Conservation (phyloP, 2,888 invertebrate genomes). For the Lithophane ornitopus region DNA sequence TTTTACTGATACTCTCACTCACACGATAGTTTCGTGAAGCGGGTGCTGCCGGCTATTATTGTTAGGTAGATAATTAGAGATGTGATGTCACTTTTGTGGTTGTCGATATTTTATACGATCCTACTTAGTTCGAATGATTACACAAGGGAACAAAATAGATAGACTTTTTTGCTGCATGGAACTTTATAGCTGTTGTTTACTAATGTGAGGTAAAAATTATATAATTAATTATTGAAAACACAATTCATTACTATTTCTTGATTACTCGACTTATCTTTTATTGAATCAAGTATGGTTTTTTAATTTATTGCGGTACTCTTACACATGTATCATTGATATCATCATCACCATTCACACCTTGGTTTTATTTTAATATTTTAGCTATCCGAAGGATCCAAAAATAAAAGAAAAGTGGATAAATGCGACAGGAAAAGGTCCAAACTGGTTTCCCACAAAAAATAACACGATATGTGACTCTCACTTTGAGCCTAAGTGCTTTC, state of each 20-base stretch:
- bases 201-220: neutral
- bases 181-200: neutral
- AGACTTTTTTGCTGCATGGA: neutral
- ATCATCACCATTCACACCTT: neutral
- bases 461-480: neutral
- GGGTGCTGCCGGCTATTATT: neutral
- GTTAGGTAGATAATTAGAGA: neutral
- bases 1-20: constrained; percentile 13
- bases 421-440: neutral
- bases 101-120: constrained; percentile 5
- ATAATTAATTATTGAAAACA: neutral
- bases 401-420: constrained; percentile 3
- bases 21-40: constrained; percentile 9
- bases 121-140: neutral
- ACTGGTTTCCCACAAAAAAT: constrained; percentile 2
- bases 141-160: neutral
- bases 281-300: neutral
- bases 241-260: neutral
- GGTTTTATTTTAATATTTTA: neutral
- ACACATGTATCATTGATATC: neutral
- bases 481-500: constrained; percentile 26
- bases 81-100: neutral
- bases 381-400: constrained; percentile 1
- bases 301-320: neutral
- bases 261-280: neutral